A percentile compares a stretch with the other conserved stretches of the same genome.
Conservation (phyloP, 1,140 invertebrate genomes). For the Diachasma alloeum region DNA sequence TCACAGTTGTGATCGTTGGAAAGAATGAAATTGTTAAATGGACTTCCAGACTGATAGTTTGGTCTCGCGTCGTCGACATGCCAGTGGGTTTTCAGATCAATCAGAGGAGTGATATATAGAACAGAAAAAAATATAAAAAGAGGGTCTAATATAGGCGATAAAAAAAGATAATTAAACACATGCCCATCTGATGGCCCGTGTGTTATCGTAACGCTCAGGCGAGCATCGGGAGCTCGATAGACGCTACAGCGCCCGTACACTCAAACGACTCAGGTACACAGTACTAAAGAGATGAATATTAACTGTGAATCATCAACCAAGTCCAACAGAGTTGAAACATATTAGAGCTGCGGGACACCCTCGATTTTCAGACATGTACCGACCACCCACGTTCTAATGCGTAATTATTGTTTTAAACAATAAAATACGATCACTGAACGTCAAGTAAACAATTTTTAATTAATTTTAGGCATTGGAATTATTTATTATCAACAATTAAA, state of each 20-base stretch:
- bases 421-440: no score
- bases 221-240: conserved; percentile 22
- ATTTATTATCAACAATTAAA: no score
- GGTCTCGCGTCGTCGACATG: conserved; percentile 25
- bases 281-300: background rate
- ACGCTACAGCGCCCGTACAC: background rate
- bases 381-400: no score
- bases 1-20: no score
- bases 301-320: background rate
- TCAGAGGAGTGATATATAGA: conserved; percentile 18
- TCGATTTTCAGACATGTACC: no score
- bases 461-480: no score
- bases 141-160: background rate
- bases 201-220: conserved; percentile 26
- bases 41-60: background rate
- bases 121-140: conserved; percentile 1
- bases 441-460: no score
- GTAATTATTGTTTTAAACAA: no score
- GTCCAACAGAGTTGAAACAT: no score
- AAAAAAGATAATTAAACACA: conserved; percentile 31
- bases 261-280: background rate
- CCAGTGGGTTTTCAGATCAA: conserved; percentile 52
- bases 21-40: no score
- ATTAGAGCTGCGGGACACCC: no score
- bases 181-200: conserved; percentile 3